Conservation (phyloP, 2,888 invertebrate species). For the Sturmia bella region DNA sequence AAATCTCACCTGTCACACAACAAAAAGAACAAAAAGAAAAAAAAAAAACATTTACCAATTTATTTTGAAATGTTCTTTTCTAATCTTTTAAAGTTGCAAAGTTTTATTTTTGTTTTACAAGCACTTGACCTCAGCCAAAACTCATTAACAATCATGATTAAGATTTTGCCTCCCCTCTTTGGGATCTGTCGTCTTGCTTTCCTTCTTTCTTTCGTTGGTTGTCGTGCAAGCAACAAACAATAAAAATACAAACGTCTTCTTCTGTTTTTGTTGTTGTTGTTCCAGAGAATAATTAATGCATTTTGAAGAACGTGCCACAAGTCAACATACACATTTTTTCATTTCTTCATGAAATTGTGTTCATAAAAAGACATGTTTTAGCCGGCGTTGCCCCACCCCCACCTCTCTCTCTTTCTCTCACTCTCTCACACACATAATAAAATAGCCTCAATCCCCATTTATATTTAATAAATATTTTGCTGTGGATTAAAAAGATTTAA, state of each 20-base stretch:
- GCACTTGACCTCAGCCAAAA: constrained; percentile 63
- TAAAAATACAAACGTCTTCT: constrained; percentile 44
- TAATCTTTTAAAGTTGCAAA: constrained; percentile 41
- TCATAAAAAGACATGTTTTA: constrained; percentile 56
- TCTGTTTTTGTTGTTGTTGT: constrained; percentile 50
- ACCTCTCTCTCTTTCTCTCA: no score
- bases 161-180: constrained; percentile 16
- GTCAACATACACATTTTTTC: constrained; percentile 38
- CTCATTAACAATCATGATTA: constrained; percentile 70
- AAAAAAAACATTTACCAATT: constrained; percentile 11
- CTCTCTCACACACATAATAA: background rate
- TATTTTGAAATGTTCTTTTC: constrained; percentile 28
- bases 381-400: background rate
- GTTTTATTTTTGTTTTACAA: constrained; percentile 47
- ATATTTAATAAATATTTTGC: constrained; percentile 51
- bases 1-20: constrained; percentile 50
- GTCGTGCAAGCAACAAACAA: background rate
- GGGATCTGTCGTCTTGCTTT: background rate
- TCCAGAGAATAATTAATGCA: constrained; percentile 80
- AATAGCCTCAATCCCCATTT: background rate
- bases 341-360: constrained; percentile 1
- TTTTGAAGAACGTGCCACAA: constrained; percentile 75
- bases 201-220: background rate
- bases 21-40: constrained; percentile 23
- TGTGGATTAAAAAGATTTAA: constrained; percentile 80